Conservation (phyloP, 2,888 invertebrate genomes). For the Eilema sororculum region DNA sequence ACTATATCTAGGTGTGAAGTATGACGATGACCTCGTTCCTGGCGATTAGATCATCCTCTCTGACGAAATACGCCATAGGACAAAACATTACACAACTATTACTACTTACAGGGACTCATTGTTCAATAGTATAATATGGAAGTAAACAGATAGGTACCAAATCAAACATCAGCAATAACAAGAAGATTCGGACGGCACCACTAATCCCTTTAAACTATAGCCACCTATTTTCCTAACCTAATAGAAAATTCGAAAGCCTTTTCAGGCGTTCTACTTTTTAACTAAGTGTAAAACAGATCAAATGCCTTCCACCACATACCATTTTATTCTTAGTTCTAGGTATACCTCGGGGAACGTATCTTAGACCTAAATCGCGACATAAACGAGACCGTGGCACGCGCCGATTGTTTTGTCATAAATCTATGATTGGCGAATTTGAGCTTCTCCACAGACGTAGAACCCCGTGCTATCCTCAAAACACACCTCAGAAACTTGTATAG, state of each 20-base stretch:
- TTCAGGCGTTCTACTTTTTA: not conserved
- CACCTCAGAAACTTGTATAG: no score
- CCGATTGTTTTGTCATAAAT: no score
- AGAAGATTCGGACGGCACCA: not conserved
- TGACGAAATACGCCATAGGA: slow-evolving; percentile 39
- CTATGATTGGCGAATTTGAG: no score
- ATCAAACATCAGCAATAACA: not conserved
- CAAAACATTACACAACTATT: slow-evolving; percentile 12
- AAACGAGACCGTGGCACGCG: no score
- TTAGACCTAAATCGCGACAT: no score
- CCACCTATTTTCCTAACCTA: not conserved
- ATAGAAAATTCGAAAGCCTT: not conserved
- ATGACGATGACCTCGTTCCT: slow-evolving; percentile 14
- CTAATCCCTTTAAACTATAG: not conserved
- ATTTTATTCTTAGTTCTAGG: not conserved
- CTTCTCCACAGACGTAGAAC: no score
- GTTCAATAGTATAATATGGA: slow-evolving; percentile 21
- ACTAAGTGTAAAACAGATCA: not conserved
- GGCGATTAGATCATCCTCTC: slow-evolving; percentile 40
- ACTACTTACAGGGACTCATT: slow-evolving; percentile 39
- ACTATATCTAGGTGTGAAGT: not conserved
- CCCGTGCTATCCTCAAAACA: no score
- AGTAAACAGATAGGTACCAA: no score
- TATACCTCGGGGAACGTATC: no score
- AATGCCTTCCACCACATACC: no score